These are phyloP conservation scores for Meteorus sp. DNA, from an alignment of 1,140 invertebrate species.

Conservation along the genomic window DNA sequence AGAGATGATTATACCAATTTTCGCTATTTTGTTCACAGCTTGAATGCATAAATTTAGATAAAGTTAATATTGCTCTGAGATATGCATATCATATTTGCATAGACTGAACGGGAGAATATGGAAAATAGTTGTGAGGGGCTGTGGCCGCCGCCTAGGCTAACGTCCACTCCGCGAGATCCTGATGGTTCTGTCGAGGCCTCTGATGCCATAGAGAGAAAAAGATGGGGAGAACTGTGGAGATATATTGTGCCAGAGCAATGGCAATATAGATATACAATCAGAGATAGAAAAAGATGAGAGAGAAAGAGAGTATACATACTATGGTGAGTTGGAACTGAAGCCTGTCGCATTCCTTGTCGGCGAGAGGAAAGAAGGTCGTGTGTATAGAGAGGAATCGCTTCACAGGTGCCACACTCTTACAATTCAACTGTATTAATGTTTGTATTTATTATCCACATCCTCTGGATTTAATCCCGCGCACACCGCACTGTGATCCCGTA, in stretches of 20 bases:
- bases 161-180: background rate
- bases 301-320: background rate
- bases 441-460: conserved; percentile 16
- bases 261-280: too few species aligned
- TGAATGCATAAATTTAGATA: too few species aligned
- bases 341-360: conserved; percentile 17
- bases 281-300: background rate
- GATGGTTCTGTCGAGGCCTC: background rate
- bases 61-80: too few species aligned
- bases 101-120: conserved; percentile 6
- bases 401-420: conserved; percentile 16
- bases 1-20: too few species aligned
- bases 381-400: conserved; percentile 19
- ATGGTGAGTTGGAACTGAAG: background rate
- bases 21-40: too few species aligned
- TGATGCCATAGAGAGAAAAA: background rate
- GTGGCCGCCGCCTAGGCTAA: background rate
- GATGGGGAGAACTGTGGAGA: background rate
- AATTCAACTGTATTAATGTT: conserved; percentile 16
- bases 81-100: too few species aligned
- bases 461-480: background rate
- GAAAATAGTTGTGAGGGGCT: background rate
- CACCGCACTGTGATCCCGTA: too few species aligned
- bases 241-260: too few species aligned
- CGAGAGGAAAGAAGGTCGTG: conserved; percentile 12